A percentile compares a stretch with the other conserved stretches of the same genome.
Evolutionary conservation across 2,113 vertebrate genomes (phyloP).

Genomic region (Pachycephala philippinensis): DNA sequence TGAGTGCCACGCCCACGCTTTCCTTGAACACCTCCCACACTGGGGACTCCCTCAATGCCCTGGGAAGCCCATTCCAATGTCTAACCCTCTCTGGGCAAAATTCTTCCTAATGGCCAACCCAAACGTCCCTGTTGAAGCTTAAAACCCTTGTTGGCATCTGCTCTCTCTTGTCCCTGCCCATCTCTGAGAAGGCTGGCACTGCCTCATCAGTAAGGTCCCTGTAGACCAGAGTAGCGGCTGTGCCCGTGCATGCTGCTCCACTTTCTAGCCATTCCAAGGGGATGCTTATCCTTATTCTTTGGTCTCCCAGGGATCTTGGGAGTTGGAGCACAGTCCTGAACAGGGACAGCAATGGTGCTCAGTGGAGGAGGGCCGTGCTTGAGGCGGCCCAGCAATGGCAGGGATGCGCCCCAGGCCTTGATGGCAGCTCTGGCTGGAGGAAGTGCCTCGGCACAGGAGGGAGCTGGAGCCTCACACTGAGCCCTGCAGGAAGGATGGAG

Average conservation of each 20-base stretch:
- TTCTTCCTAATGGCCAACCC: too few species aligned
- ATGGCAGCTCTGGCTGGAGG: accelerated
- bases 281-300: neutral
- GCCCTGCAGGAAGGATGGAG: neutral
- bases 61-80: neutral
- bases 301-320: too few species aligned
- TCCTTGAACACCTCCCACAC: neutral
- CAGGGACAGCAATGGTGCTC: too few species aligned
- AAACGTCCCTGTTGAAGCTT: accelerated
- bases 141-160: neutral
- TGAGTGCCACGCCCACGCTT: accelerated
- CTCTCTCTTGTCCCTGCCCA: neutral
- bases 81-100: neutral
- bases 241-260: neutral
- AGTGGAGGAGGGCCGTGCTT: neutral
- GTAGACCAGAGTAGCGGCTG: neutral
- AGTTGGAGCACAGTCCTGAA: too few species aligned
- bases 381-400: neutral
- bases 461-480: neutral
- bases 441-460: neutral
- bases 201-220: accelerated
- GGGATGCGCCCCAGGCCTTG: too few species aligned
- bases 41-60: accelerated
- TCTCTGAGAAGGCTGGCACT: neutral
- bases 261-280: neutral